phyloP scores from a whole-genome alignment of 2,888 invertebrate species.

The Campoplex nolae region DNA sequence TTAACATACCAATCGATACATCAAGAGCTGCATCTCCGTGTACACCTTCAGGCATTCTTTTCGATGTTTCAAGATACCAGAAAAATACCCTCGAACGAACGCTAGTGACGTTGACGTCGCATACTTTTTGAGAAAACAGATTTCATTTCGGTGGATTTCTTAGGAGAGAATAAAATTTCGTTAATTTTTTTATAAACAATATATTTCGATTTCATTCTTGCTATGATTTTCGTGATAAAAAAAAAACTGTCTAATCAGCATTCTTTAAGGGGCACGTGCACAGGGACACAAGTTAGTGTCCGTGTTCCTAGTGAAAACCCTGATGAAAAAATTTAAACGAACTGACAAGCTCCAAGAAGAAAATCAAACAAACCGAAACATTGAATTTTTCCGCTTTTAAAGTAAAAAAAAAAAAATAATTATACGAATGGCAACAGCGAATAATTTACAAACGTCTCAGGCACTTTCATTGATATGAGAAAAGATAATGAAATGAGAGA shows the following conservation, averaged over 20 bases:
- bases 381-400: background rate
- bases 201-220: background rate
- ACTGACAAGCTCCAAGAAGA: background rate
- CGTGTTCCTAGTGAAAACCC: too few species aligned
- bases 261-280: background rate
- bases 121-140: background rate
- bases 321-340: background rate
- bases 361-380: background rate
- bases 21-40: slow-evolving; percentile 65
- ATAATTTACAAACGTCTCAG: background rate
- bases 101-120: background rate
- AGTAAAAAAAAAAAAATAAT: background rate
- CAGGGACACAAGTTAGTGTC: background rate
- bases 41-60: slow-evolving; percentile 14
- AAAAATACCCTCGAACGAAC: slow-evolving; percentile 17
- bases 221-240: too few species aligned
- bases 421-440: background rate
- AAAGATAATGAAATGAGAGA: background rate
- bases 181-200: background rate
- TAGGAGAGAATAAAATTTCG: background rate
- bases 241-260: background rate
- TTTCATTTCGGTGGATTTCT: background rate
- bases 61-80: slow-evolving; percentile 28
- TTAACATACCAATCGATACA: slow-evolving; percentile 71
- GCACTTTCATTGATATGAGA: background rate